phyloP scores from a whole-genome alignment of 2,113 vertebrate species.

The Centrocercus urophasianus region DNA sequence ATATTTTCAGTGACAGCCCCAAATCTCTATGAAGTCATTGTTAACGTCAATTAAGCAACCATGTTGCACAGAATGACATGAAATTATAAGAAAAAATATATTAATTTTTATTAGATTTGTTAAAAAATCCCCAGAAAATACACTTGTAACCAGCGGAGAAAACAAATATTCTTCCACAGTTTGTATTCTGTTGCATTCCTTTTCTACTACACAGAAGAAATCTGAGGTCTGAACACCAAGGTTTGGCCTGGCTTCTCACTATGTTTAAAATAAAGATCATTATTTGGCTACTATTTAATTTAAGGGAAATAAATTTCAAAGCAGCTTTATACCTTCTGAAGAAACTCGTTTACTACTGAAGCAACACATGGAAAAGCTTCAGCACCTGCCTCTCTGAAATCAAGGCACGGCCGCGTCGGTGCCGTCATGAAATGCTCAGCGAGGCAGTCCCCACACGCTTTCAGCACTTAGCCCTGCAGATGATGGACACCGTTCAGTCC shows the following conservation, averaged over 20 bases:
- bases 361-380: too few species aligned
- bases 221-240: rapidly evolving
- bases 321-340: neutral
- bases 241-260: neutral
- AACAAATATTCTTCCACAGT: rapidly evolving
- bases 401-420: rapidly evolving
- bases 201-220: neutral
- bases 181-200: neutral
- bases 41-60: slow-evolving; percentile 57
- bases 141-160: neutral
- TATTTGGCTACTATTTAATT: neutral
- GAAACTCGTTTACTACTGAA: neutral
- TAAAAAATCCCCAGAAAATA: neutral
- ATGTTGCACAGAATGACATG: slow-evolving; percentile 2
- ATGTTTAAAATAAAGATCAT: neutral
- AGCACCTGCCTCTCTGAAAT: neutral
- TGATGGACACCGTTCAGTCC: too few species aligned
- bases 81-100: slow-evolving; percentile 28
- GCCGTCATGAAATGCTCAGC: rapidly evolving
- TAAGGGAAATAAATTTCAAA: neutral
- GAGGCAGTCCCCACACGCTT: neutral
- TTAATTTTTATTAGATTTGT: neutral
- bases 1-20: neutral
- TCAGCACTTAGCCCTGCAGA: too few species aligned
- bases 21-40: slow-evolving; percentile 36